These are phyloP conservation scores for Sylvilagus bachmani DNA, from an alignment of 2,113 vertebrate species.

Conservation along the genomic window DNA sequence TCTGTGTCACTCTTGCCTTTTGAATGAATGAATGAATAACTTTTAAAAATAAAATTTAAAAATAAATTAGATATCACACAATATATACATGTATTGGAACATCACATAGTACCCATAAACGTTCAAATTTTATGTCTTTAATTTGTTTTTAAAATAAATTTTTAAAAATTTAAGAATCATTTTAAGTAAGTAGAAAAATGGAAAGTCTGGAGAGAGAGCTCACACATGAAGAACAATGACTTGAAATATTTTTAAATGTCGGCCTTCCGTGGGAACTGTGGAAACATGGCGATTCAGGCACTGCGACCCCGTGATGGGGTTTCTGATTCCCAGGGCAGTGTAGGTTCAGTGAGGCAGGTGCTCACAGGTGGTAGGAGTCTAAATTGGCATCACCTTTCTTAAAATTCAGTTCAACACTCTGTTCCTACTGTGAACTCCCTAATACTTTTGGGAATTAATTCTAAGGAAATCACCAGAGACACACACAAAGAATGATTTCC, in stretches of 20 bases:
- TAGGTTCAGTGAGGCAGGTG: background rate
- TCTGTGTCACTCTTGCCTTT: no score
- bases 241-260: background rate
- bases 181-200: background rate
- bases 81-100: no score
- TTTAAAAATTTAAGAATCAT: no score
- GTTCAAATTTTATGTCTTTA: no score
- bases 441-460: background rate
- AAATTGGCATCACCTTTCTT: background rate
- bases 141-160: no score
- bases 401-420: background rate
- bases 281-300: background rate
- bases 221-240: background rate
- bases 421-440: background rate
- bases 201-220: background rate
- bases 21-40: no score
- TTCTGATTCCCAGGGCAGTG: background rate
- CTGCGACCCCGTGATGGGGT: background rate
- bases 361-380: background rate
- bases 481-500: slow-evolving; percentile 13
- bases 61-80: no score
- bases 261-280: background rate
- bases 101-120: no score
- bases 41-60: no score
- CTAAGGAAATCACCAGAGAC: slow-evolving; percentile 37